phyloP scores from a whole-genome alignment of 2,797 vertebrate genomes.

The Capromys pilorides region DNA sequence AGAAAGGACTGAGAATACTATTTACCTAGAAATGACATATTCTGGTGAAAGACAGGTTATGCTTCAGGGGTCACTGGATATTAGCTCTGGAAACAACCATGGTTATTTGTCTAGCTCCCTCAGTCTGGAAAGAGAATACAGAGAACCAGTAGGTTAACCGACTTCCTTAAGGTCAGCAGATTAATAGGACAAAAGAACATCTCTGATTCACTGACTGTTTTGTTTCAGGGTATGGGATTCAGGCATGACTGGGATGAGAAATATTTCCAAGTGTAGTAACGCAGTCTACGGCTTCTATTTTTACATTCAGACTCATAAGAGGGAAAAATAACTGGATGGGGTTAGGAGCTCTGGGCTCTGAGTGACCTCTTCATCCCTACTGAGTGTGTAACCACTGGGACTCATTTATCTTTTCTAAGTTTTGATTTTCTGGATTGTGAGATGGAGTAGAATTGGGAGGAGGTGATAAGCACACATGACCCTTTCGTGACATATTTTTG shows the following conservation, averaged over 20 bases:
- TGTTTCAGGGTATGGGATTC: slow-evolving; percentile 23
- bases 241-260: neutral
- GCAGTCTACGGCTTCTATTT: slow-evolving; percentile 33
- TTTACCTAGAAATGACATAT: slow-evolving; percentile 80
- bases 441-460: neutral
- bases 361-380: neutral
- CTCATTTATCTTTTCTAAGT: neutral
- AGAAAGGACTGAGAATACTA: slow-evolving; percentile 72
- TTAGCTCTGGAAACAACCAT: neutral
- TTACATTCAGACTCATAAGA: slow-evolving; percentile 29
- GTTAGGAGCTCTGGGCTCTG: neutral
- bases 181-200: slow-evolving; percentile 37
- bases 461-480: neutral
- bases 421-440: neutral
- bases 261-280: neutral
- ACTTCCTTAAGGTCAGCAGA: slow-evolving; percentile 40
- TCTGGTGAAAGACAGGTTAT: slow-evolving; percentile 55
- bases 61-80: slow-evolving; percentile 57
- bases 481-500: neutral
- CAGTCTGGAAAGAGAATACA: neutral
- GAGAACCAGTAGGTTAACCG: neutral
- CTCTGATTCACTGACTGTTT: neutral
- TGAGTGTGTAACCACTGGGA: neutral
- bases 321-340: neutral
- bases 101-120: neutral